Conservation (phyloP, 1,140 invertebrate species). For the Phocides pigmalion region DNA sequence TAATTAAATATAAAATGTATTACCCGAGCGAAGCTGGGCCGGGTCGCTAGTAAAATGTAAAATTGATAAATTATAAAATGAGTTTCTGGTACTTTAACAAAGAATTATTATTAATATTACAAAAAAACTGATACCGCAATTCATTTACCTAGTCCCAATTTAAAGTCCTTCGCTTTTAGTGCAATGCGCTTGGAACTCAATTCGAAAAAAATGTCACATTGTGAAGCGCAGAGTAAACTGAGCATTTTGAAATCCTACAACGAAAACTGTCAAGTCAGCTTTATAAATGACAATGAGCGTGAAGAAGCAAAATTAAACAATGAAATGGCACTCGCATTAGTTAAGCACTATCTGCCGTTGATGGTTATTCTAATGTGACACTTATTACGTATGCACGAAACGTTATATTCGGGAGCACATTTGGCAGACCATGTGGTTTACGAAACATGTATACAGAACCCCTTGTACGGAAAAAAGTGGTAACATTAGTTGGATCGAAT, state of each 20-base stretch:
- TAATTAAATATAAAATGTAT: too few species aligned
- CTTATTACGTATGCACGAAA: constrained; percentile 23
- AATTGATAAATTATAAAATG: too few species aligned
- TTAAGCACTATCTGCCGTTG: background rate
- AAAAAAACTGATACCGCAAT: too few species aligned
- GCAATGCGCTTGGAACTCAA: background rate
- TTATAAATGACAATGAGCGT: constrained; percentile 50
- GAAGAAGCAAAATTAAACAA: constrained; percentile 47
- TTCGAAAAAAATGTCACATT: constrained; percentile 13
- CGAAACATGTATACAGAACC: constrained; percentile 6
- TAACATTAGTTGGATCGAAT: constrained; percentile 22
- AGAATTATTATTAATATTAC: too few species aligned
- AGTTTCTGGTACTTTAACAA: too few species aligned
- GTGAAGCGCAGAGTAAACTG: constrained; percentile 19
- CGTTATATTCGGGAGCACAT: background rate
- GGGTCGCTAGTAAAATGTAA: too few species aligned
- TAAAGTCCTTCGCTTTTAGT: background rate
- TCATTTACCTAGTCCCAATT: too few species aligned
- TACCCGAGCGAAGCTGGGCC: too few species aligned
- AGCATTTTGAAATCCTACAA: constrained; percentile 28
- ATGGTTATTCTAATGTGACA: constrained; percentile 4
- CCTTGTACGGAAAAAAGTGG: constrained; percentile 20
- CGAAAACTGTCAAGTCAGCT: constrained; percentile 44
- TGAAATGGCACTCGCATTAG: constrained; percentile 28
- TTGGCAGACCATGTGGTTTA: constrained; percentile 30